Evolutionary conservation across 2,797 vertebrate species (phyloP).

Genomic region (Takifugu ocellatus): DNA sequence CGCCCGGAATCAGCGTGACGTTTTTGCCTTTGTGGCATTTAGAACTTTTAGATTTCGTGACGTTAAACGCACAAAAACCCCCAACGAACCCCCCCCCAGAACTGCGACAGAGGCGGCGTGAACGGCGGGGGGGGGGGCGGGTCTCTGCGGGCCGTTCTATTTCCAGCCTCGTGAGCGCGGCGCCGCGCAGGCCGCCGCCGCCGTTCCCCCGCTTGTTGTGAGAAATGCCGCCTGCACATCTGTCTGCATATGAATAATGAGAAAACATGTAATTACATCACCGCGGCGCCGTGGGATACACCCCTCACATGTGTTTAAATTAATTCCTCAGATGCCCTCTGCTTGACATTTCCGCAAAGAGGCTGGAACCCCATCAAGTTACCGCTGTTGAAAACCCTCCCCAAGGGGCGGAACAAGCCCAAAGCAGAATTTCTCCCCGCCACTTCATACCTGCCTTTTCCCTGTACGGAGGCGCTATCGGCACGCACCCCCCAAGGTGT

Average conservation of each 20-base stretch:
- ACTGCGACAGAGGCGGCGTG: too few species aligned
- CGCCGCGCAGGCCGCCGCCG: neutral
- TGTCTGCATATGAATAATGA: conserved; percentile 67
- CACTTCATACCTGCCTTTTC: conserved; percentile 35
- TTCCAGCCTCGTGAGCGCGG: conserved; percentile 1
- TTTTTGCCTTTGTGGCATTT: too few species aligned
- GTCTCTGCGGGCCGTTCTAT: neutral
- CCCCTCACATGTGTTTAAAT: conserved; percentile 62
- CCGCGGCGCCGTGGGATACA: conserved; percentile 45
- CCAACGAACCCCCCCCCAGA: too few species aligned
- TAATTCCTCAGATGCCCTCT: conserved; percentile 66
- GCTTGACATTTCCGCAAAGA: conserved; percentile 65
- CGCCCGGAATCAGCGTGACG: too few species aligned
- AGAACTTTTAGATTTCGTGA: too few species aligned
- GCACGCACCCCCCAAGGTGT: conserved; percentile 59
- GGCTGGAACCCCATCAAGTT: conserved; percentile 59
- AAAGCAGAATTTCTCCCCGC: conserved; percentile 32
- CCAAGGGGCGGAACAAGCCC: conserved; percentile 39
- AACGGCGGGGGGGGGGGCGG: neutral
- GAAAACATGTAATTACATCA: conserved; percentile 73
- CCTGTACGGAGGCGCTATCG: conserved; percentile 30
- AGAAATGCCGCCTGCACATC: conserved; percentile 32
- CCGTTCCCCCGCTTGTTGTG: conserved; percentile 24
- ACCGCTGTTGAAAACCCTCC: conserved; percentile 39
- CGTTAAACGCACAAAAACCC: too few species aligned